Conservation (phyloP, 2,113 vertebrate genomes). For the Oenanthe oenanthe region DNA sequence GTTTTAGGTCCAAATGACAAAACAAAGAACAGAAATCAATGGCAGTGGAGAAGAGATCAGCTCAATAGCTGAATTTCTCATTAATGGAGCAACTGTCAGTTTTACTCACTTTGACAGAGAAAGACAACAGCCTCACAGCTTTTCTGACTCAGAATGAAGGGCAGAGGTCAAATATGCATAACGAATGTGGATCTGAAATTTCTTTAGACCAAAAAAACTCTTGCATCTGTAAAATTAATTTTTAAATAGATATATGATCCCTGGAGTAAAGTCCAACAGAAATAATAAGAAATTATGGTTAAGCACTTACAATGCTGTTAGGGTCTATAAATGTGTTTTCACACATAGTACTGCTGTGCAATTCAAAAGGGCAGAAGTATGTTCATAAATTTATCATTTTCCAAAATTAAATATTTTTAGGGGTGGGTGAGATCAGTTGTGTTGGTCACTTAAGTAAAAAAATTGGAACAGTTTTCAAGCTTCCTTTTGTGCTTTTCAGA, state of each 20-base stretch:
- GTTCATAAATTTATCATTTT: neutral
- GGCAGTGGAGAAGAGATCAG: conserved; percentile 40
- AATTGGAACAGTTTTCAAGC: neutral
- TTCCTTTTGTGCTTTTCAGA: neutral
- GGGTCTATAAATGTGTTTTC: neutral
- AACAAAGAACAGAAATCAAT: conserved; percentile 47
- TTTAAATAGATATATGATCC: conserved; percentile 71
- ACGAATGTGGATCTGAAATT: conserved; percentile 62
- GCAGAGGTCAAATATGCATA: conserved; percentile 63
- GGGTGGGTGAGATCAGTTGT: neutral
- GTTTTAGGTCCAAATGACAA: conserved; percentile 32
- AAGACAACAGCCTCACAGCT: neutral
- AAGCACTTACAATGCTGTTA: conserved; percentile 15
- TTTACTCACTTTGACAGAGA: conserved; percentile 68
- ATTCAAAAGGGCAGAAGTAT: neutral
- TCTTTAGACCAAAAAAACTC: conserved; percentile 68
- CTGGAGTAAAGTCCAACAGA: conserved; percentile 19
- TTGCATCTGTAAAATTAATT: conserved; percentile 74
- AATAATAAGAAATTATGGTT: conserved; percentile 54
- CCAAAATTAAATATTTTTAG: neutral
- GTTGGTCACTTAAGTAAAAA: neutral
- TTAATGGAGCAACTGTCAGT: conserved; percentile 57
- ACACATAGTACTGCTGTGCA: neutral
- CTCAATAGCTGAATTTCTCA: conserved; percentile 66
- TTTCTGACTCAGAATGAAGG: conserved; percentile 50